Percentiles rank a stretch among this genome's conserved stretches.
These are phyloP conservation scores for Nematolebias whitei DNA, from an alignment of 2,113 vertebrate genomes.

Conservation along the genomic window DNA sequence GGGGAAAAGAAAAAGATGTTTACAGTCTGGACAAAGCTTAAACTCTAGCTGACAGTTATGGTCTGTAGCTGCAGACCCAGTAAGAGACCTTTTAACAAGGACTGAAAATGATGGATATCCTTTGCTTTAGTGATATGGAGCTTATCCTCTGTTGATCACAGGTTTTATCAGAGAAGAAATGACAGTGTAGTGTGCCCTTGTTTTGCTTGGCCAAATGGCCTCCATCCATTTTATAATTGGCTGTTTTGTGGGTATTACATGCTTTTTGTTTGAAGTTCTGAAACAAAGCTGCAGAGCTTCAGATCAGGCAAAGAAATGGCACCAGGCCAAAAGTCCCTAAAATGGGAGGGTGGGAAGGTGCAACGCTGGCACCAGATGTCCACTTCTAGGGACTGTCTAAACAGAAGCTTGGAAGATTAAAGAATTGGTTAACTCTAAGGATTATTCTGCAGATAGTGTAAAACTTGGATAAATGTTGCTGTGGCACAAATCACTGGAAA, in stretches of 20 bases:
- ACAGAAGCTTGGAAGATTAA: slow-evolving; percentile 30
- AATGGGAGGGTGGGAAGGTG: slow-evolving; percentile 29
- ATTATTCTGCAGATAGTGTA: slow-evolving; percentile 6
- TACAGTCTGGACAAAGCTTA: slow-evolving; percentile 12
- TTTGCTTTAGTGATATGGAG: slow-evolving; percentile 11
- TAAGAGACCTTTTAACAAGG: slow-evolving; percentile 8
- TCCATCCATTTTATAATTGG: slow-evolving; percentile 30
- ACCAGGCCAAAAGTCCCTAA: slow-evolving; percentile 21
- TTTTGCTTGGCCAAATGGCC: slow-evolving; percentile 27
- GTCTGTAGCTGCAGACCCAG: slow-evolving; percentile 4
- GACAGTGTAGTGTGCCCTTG: slow-evolving; percentile 12
- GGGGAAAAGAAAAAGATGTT: slow-evolving; percentile 4
- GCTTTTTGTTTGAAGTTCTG: slow-evolving; percentile 23
- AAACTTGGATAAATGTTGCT: slow-evolving; percentile 1
- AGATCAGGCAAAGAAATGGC: slow-evolving; percentile 45
- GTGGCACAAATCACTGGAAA: not conserved
- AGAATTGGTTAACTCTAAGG: not conserved
- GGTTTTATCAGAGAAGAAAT: slow-evolving; percentile 15
- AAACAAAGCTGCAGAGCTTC: slow-evolving; percentile 27
- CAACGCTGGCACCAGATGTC: slow-evolving; percentile 41
- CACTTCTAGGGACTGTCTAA: slow-evolving; percentile 10
- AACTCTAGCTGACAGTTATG: slow-evolving; percentile 1
- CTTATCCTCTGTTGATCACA: slow-evolving; percentile 24
- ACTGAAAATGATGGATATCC: slow-evolving; percentile 26
- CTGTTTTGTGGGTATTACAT: slow-evolving; percentile 14